Conservation (phyloP, 2,797 vertebrate genomes). For the Limnodromus scolopaceus region DNA sequence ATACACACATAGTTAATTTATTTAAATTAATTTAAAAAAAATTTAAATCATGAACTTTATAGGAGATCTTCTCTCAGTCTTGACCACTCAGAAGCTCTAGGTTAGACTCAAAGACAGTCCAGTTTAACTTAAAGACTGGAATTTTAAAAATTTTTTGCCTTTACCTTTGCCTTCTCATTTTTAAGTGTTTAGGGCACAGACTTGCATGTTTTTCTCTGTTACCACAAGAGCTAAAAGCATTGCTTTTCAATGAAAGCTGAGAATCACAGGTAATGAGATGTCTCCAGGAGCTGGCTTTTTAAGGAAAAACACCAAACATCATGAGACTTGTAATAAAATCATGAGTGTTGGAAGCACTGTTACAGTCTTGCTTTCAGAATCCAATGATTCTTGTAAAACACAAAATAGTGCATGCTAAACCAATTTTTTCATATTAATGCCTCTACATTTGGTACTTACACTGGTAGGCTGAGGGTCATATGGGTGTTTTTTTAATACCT, state of each 20-base stretch:
- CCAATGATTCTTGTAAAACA: background rate
- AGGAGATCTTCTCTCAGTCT: background rate
- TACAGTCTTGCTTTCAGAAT: background rate
- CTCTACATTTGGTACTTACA: background rate
- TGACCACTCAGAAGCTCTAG: background rate
- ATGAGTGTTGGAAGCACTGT: background rate
- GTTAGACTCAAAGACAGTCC: background rate
- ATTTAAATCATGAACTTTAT: no score
- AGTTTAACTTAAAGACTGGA: background rate
- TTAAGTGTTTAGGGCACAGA: background rate
- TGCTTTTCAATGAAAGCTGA: constrained; percentile 13
- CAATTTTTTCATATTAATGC: background rate
- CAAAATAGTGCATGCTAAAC: background rate
- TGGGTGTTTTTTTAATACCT: background rate
- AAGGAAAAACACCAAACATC: background rate
- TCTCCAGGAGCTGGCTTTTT: background rate
- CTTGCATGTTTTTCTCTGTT: background rate
- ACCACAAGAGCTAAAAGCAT: background rate
- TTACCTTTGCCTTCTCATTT: background rate
- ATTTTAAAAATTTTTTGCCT: background rate
- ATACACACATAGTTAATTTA: no score
- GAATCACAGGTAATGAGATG: background rate
- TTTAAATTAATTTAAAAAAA: background rate
- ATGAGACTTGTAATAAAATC: background rate
- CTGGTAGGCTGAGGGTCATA: background rate